Base-by-base conservation (phyloP, 2,113 vertebrate genomes). In the Brienomyrus brachyistius region DNA sequence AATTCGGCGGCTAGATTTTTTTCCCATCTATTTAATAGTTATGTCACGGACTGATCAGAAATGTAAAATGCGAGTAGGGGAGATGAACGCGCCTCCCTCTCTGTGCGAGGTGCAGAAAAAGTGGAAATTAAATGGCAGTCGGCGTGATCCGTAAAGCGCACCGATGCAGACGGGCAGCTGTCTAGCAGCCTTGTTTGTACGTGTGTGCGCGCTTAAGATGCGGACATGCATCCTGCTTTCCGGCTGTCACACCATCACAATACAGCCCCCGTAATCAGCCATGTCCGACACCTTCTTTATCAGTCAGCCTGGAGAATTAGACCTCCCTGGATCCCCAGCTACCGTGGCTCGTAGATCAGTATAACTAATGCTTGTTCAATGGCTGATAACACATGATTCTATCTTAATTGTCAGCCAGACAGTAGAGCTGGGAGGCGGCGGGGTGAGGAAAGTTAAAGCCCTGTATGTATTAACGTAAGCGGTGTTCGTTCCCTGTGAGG, bases 151-250 rank as follows among this genome's bases (percentile, higher is more conserved):
- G 19, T 50, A 52, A 35, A 13, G 47, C 70, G 17, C 23, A 21
- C 15, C 51, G 48, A 80, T 80, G 31, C 35, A 54, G 51, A 87
- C 11, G 74, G 66, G 8, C 17, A n/a, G 27, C 48, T 56, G 15
- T 80, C 92, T 92, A 10, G 8, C 13, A 43, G n/a, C 48, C 51
- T 5, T 52, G 92, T 92, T 35, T 86, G 51, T 35, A 50, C 48
- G 85, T 54, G 85, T 54, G 51, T 54, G 85, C 27, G 85, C 47
- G 85, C n/a, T 15, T 35, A 54, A 54, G 50, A 35, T 86, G 84
- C 23, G 15, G 47, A 48, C 50, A 86, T n/a, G 84, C 50, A 15
- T 17, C n/a, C 13, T 54, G 4, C 82, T 48, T 47, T 10, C 43
- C 19, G 80, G 15, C 80, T 83, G 5, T 84, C 35, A 48, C 45